These are phyloP conservation scores for Drosophila demipolita DNA, from an alignment of 2,888 invertebrate genomes.

Conservation along the genomic window DNA sequence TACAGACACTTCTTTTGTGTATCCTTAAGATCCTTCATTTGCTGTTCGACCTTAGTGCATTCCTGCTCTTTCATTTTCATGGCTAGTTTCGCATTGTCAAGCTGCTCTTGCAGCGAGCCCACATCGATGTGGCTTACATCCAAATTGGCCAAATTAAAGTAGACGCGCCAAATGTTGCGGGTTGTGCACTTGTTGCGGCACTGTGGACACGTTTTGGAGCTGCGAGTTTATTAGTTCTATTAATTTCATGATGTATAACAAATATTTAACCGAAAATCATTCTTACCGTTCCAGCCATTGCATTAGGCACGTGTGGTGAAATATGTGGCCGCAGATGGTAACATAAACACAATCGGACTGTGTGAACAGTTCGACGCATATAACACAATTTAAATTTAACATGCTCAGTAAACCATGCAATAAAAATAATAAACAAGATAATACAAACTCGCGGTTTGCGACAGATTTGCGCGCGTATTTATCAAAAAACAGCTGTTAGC, in stretches of 20 bases:
- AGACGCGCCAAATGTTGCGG: constrained; percentile 88
- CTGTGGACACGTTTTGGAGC: constrained; percentile 91
- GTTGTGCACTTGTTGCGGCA: constrained; percentile 89
- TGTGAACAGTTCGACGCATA: constrained; percentile 89
- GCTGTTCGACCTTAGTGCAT: constrained; percentile 66
- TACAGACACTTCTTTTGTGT: constrained; percentile 83
- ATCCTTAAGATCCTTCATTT: constrained; percentile 73
- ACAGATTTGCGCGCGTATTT: constrained; percentile 35
- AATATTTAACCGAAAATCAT: background rate
- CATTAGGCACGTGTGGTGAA: constrained; percentile 88
- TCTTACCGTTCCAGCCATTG: constrained; percentile 90
- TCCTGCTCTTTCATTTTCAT: constrained; percentile 86
- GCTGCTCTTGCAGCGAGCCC: constrained; percentile 87
- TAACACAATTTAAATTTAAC: constrained; percentile 89
- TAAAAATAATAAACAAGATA: background rate
- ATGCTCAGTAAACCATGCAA: constrained; percentile 50
- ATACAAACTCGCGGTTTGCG: background rate
- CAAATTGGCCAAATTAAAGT: constrained; percentile 88
- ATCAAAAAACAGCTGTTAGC: constrained; percentile 33
- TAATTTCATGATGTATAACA: background rate
- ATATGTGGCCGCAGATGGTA: constrained; percentile 90
- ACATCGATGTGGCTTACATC: constrained; percentile 87
- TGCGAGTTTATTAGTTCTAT: constrained; percentile 41
- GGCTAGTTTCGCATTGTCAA: constrained; percentile 88
- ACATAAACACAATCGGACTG: constrained; percentile 87